Conservation (phyloP, 1,140 invertebrate species). For the Tyrophagus putrescentiae region DNA sequence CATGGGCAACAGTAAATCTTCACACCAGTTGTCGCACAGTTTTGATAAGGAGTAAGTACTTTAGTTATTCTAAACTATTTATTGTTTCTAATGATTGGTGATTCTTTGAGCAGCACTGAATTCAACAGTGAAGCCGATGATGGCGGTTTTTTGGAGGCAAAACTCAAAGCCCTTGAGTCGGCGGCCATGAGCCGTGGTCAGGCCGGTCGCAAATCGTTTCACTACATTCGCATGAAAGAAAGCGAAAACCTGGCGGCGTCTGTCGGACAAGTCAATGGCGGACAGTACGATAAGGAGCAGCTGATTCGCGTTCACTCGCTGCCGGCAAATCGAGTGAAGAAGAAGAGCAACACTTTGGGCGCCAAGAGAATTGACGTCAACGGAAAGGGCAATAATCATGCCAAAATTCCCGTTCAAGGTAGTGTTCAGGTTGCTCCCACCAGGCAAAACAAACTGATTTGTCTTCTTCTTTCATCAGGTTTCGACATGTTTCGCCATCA, state of each 20-base stretch:
- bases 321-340: not conserved
- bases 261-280: too few relatives aligned
- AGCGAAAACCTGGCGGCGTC: not conserved
- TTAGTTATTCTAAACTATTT: not conserved
- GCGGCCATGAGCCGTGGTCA: not conserved
- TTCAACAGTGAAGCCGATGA: constrained; percentile 1
- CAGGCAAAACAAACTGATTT: too few relatives aligned
- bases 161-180: not conserved
- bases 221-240: not conserved
- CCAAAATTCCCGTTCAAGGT: constrained; percentile 6
- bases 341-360: not conserved
- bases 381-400: not conserved
- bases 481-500: constrained; percentile 13
- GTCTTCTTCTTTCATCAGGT: too few relatives aligned
- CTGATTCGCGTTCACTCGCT: not conserved
- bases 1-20: constrained; percentile 9
- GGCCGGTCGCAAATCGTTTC: not conserved
- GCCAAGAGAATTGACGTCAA: too few relatives aligned
- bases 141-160: constrained; percentile 1
- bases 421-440: too few relatives aligned
- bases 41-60: constrained; percentile 7
- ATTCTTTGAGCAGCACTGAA: not conserved
- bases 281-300: not conserved
- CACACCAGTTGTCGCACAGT: not conserved
- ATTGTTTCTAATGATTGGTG: too few relatives aligned